Percentiles rank a stretch among this genome's conserved stretches.
phyloP scores from a whole-genome alignment of 2,113 vertebrate species.

The Grammomys surdaster region DNA sequence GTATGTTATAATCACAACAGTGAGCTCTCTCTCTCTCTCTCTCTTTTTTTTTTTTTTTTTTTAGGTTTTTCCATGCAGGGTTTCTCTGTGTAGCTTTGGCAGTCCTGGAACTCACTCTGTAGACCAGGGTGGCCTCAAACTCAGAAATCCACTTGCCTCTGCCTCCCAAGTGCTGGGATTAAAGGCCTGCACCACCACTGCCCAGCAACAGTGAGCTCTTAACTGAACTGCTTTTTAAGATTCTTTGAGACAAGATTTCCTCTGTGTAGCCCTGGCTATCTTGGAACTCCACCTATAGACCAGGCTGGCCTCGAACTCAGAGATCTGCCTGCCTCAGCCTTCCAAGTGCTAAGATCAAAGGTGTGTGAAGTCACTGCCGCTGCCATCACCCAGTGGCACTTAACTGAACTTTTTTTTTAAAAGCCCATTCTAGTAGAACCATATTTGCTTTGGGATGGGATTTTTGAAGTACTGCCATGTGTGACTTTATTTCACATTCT shows the following conservation, averaged over 20 bases:
- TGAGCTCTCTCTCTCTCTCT: no score
- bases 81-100: no score
- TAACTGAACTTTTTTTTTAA: background rate
- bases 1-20: background rate
- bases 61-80: no score
- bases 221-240: background rate
- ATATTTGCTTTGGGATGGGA: slow-evolving; percentile 1
- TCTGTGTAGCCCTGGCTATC: background rate
- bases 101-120: no score
- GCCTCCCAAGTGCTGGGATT: no score
- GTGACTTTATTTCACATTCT: slow-evolving; percentile 52
- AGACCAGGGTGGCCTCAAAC: no score
- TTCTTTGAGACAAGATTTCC: background rate
- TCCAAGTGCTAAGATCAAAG: background rate
- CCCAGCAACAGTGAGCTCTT: background rate
- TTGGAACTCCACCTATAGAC: background rate
- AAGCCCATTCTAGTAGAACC: background rate
- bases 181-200: no score
- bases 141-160: no score
- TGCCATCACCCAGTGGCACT: background rate
- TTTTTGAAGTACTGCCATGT: slow-evolving; percentile 41
- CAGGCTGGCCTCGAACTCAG: background rate
- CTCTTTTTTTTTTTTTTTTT: no score
- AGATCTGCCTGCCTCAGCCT: background rate
- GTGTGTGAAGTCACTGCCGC: rapidly evolving